A percentile compares a stretch with the other conserved stretches of the same genome.
Evolutionary conservation across 64 coral and sea anemone species (phyloP).

Genomic region (Pachyseris speciosa): DNA sequence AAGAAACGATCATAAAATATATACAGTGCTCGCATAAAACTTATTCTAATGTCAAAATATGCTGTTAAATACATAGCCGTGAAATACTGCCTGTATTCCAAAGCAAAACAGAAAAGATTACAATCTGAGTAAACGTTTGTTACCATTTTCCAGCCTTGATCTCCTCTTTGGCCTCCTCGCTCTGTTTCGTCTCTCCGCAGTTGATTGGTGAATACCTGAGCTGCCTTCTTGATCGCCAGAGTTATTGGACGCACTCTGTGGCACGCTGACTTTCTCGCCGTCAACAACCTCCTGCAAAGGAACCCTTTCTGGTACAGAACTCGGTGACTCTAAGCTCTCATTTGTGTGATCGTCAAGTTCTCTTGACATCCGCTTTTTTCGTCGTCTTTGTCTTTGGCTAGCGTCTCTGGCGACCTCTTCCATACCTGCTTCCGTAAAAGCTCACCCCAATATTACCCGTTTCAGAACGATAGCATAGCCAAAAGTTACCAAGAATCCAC

Average conservation of each 20-base stretch:
- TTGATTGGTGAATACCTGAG: slow-evolving; percentile 52
- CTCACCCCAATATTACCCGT: neutral
- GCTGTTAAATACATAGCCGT: no score
- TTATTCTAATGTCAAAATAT: no score
- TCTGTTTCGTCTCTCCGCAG: slow-evolving; percentile 47
- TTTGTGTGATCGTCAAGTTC: slow-evolving; percentile 82
- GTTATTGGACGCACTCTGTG: slow-evolving; percentile 69
- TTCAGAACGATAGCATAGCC: neutral
- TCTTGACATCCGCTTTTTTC: slow-evolving; percentile 84
- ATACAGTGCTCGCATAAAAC: no score
- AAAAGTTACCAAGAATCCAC: neutral
- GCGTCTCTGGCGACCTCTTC: slow-evolving; percentile 45
- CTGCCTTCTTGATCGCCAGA: slow-evolving; percentile 78
- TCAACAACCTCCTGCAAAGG: slow-evolving; percentile 80
- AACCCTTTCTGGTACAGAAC: slow-evolving; percentile 67
- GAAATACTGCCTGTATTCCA: no score
- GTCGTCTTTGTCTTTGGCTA: slow-evolving; percentile 63
- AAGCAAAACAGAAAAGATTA: neutral
- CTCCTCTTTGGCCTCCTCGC: slow-evolving; percentile 77
- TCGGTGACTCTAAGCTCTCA: slow-evolving; percentile 75
- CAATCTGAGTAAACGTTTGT: no score
- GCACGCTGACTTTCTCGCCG: slow-evolving; percentile 67
- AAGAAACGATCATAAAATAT: no score
- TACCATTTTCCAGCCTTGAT: slow-evolving; percentile 91
- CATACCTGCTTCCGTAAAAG: neutral